Evolutionary conservation across 2,888 invertebrate species (phyloP).

Genomic region (Protonemura montana): DNA sequence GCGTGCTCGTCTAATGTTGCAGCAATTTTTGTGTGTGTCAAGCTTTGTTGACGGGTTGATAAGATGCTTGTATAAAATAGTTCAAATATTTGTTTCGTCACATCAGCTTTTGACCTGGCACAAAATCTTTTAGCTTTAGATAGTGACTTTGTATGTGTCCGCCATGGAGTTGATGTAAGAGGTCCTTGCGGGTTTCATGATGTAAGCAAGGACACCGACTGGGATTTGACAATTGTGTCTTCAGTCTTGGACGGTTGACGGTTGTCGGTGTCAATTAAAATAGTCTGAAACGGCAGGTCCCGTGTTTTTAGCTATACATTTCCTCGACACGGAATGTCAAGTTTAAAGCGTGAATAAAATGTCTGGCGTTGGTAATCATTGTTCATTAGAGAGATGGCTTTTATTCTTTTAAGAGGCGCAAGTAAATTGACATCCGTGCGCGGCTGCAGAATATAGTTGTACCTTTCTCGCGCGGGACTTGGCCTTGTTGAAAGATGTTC

Average conservation of each 20-base stretch:
- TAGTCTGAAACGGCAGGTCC: not conserved
- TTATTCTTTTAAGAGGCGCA: not conserved
- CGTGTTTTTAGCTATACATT: not conserved
- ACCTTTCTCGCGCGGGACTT: not conserved
- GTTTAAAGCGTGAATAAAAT: too few species aligned
- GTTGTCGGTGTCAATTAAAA: not conserved
- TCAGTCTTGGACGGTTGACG: too few species aligned
- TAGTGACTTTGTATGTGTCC: too few species aligned
- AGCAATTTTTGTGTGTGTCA: not conserved
- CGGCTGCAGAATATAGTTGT: not conserved
- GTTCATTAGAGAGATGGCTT: not conserved
- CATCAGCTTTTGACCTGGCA: too few species aligned
- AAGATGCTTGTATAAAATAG: too few species aligned
- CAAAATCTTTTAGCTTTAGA: too few species aligned
- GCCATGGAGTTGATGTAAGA: too few species aligned
- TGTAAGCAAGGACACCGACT: too few species aligned
- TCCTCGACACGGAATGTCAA: not conserved
- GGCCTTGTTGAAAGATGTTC: not conserved
- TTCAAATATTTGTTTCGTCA: too few species aligned
- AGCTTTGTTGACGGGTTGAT: too few species aligned
- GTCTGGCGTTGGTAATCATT: not conserved
- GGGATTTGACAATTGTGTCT: too few species aligned
- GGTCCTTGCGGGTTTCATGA: too few species aligned
- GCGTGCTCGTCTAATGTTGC: not conserved
- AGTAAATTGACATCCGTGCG: constrained; percentile 12